Evolutionary conservation across 2,888 invertebrate species (phyloP).

Genomic region (Proisotoma minuta): DNA sequence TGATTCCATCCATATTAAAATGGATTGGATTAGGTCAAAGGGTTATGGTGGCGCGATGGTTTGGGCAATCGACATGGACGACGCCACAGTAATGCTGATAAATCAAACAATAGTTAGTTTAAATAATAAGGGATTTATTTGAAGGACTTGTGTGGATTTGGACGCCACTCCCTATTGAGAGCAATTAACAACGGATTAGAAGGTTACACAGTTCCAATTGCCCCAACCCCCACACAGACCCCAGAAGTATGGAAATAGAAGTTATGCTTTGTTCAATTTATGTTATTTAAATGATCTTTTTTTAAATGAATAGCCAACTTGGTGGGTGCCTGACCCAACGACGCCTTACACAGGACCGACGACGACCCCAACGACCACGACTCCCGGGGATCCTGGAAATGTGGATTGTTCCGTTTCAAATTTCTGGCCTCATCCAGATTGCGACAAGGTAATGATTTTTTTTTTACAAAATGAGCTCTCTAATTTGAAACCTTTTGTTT

Average conservation of each 20-base stretch:
- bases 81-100: constrained; percentile 74
- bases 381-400: constrained; percentile 32
- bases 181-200: not conserved
- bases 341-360: constrained; percentile 26
- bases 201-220: constrained; percentile 14
- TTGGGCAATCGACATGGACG: constrained; percentile 89
- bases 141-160: constrained; percentile 16
- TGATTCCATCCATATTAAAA: constrained; percentile 75
- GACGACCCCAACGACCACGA: constrained; percentile 15
- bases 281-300: not conserved
- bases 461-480: not conserved
- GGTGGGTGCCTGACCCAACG: constrained; percentile 67
- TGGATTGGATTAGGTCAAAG: constrained; percentile 77
- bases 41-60: constrained; percentile 84
- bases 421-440: constrained; percentile 40
- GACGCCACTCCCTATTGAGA: constrained; percentile 13
- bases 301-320: constrained; percentile 70
- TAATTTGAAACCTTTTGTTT: not conserved
- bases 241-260: constrained; percentile 13
- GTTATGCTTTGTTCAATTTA: constrained; percentile 16
- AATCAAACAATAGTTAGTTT: no score
- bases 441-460: constrained; percentile 21
- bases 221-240: constrained; percentile 9
- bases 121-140: no score
- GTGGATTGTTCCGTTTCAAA: constrained; percentile 31